A percentile compares a stretch with the other conserved stretches of the same genome.
These are phyloP conservation scores for Tortrix viridana DNA, from an alignment of 2,888 invertebrate genomes.

Conservation along the genomic window DNA sequence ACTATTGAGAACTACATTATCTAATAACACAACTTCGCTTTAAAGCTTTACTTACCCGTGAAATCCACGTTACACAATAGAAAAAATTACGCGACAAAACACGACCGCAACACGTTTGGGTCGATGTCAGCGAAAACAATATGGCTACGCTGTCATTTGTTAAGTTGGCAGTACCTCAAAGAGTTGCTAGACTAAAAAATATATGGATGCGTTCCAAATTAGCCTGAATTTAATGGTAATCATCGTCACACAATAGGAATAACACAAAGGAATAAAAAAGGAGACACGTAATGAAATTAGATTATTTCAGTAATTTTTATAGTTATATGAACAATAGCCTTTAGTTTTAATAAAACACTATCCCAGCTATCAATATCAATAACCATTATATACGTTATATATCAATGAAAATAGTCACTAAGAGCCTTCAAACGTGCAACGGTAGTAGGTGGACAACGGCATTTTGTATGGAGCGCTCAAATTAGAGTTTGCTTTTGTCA, in stretches of 20 bases:
- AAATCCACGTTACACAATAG: neutral
- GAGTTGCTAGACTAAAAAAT: neutral
- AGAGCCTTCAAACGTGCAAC: neutral
- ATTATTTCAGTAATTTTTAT: neutral
- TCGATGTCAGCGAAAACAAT: neutral
- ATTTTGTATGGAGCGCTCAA: neutral
- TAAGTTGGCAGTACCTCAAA: neutral
- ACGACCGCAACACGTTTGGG: neutral
- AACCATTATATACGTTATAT: neutral
- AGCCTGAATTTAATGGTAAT: neutral
- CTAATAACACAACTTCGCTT: neutral
- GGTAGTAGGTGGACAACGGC: neutral
- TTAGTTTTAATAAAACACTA: neutral
- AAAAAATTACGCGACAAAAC: neutral
- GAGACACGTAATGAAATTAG: neutral
- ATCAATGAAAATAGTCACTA: neutral
- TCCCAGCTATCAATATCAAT: neutral
- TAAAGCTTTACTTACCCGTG: neutral
- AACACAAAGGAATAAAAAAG: neutral
- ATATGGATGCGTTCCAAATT: neutral
- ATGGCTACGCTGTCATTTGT: neutral
- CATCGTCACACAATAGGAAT: neutral
- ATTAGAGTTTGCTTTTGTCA: neutral
- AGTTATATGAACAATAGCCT: neutral
- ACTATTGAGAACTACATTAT: no score